Evolutionary conservation across 2,113 vertebrate species (phyloP), one percentile per base, ranked within the genome.

Genomic region (Pyxicephalus adspersus): DNA sequence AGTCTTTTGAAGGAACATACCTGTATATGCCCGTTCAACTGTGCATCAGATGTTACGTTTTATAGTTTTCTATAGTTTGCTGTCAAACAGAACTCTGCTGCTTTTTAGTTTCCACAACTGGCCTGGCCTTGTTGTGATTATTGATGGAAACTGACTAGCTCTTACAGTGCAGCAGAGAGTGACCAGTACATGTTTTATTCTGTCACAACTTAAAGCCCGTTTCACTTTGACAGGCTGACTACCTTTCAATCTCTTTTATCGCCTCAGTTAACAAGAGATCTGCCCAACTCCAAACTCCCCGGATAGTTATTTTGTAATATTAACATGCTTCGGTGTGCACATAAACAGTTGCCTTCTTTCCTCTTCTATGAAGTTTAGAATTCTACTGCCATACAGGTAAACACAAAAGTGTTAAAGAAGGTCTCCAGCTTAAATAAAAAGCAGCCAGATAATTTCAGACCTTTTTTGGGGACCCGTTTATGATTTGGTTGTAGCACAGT

Each of bases 201-300:
- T 73, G 52, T 58, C 52, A 52, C 70, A 73, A 58, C 52, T 73
- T 73, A 57, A n/a, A 73, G 15, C 70, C 70, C 28, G 29, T 54
- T 58, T 57, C 68, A 72, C 45, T 50, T 71, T 71, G 67, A 71
- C 67, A 54, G 68, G 26, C 70, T 73, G 52, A 57, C 70, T 73
- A 73, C 70, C 70, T 73, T 73, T 73, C 70, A 73, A 73, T 73
- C 70, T 73, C 52, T 73, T 73, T 73, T 73, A 73, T 57, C 70
- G 70, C 70, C 70, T 73, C 70, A 73, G 70, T 73, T 73, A 58
- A 73, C 70, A 57, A 73, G 70, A 57, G 52, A 34, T 73, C 70
- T 58, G 57, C 57, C 70, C 31, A 73, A 54, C 70, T 13, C 8
- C 25, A 58, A 73, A 58, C 26, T 73, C 70, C 55, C 54, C 19